Evolutionary conservation across 2,113 vertebrate species (phyloP).

Genomic region (Eretmochelys imbricata): DNA sequence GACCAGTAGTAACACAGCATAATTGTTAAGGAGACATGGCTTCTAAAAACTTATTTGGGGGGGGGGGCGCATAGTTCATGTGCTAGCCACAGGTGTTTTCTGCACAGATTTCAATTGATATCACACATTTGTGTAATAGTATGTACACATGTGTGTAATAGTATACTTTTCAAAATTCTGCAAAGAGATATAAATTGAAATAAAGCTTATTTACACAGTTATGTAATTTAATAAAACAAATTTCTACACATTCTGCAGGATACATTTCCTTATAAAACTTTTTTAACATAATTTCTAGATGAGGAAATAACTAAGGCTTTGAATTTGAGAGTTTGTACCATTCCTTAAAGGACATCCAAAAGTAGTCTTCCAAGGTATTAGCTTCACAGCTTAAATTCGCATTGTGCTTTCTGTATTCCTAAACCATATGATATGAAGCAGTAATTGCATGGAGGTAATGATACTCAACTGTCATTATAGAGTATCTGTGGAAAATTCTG

Average conservation of each 20-base stretch:
- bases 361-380: constrained; percentile 16
- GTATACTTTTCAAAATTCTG: background rate
- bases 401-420: constrained; percentile 61
- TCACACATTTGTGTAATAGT: background rate
- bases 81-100: background rate
- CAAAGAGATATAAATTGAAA: background rate
- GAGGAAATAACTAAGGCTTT: constrained; percentile 54
- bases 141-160: background rate
- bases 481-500: constrained; percentile 57
- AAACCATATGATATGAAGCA: constrained; percentile 55
- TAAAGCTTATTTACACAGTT: background rate
- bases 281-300: constrained; percentile 12
- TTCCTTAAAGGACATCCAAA: background rate
- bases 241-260: background rate
- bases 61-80: background rate
- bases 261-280: constrained; percentile 35
- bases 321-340: constrained; percentile 1
- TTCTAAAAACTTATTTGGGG: background rate
- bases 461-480: constrained; percentile 45
- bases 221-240: background rate
- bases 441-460: constrained; percentile 71
- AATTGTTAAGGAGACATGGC: background rate
- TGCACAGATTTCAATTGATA: background rate
- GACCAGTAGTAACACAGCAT: background rate
- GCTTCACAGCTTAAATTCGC: constrained; percentile 15